These are phyloP conservation scores for Ornithorhynchus anatinus DNA, from an alignment of 2,113 vertebrate genomes.

Conservation along the genomic window DNA sequence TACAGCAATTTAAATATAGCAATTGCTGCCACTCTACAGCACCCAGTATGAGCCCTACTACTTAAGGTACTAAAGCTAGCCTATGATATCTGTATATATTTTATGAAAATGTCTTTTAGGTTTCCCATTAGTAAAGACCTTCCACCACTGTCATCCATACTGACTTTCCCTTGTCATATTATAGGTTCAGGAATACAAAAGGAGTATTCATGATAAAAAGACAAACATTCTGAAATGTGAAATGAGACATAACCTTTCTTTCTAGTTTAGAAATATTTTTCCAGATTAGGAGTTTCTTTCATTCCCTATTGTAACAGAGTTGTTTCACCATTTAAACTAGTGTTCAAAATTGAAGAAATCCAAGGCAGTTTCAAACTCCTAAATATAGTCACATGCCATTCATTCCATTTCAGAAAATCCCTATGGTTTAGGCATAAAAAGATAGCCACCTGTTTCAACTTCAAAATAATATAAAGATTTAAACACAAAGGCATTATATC, in stretches of 20 bases:
- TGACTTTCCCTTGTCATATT: slow-evolving; percentile 1
- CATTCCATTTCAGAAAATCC: neutral
- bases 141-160: neutral
- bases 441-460: neutral
- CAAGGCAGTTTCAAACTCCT: neutral
- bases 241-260: neutral
- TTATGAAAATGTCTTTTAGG: slow-evolving; percentile 28
- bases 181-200: neutral
- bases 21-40: neutral
- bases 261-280: neutral
- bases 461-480: neutral
- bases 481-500: neutral
- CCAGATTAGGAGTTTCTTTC: neutral
- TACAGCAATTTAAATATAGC: neutral
- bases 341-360: neutral
- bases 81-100: slow-evolving; percentile 25
- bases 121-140: neutral
- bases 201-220: slow-evolving; percentile 14
- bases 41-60: neutral
- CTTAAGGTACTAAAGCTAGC: slow-evolving; percentile 8
- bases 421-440: neutral
- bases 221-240: slow-evolving; percentile 3
- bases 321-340: neutral
- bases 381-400: neutral
- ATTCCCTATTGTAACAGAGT: neutral